Conservation (phyloP, 2,113 vertebrate species). For the Ornithorhynchus anatinus region DNA sequence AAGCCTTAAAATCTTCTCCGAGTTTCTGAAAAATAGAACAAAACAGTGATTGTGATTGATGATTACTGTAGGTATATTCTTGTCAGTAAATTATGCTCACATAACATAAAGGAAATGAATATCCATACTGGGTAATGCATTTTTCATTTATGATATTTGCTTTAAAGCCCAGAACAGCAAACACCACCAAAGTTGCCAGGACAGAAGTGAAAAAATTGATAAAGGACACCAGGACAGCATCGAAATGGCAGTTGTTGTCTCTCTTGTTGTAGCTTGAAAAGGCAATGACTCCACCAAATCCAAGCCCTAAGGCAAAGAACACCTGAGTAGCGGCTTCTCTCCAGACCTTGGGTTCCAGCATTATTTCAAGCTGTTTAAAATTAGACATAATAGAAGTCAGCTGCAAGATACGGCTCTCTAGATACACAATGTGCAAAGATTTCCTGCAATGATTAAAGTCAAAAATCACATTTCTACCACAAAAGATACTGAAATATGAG, state of each 20-base stretch:
- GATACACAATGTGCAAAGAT: constrained; percentile 15
- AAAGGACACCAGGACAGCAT: constrained; percentile 94
- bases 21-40: constrained; percentile 81
- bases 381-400: constrained; percentile 65
- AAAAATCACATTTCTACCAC: background rate
- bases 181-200: constrained; percentile 96
- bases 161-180: constrained; percentile 97
- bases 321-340: constrained; percentile 96
- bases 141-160: constrained; percentile 91
- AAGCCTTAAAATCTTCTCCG: constrained; percentile 79
- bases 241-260: constrained; percentile 99
- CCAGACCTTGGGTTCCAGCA: constrained; percentile 96
- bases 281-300: constrained; percentile 97
- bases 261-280: constrained; percentile 99
- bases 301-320: constrained; percentile 95
- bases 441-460: background rate
- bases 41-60: background rate
- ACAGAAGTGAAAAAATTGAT: constrained; percentile 99
- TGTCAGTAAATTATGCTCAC: constrained; percentile 25
- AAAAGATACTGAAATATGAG: too few relatives aligned
- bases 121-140: constrained; percentile 82
- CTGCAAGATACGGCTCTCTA: constrained; percentile 37
- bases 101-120: constrained; percentile 48
- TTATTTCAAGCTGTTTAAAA: constrained; percentile 92
- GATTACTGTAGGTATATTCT: background rate